These are phyloP conservation scores for Ferdinandea cuprea DNA, from an alignment of 2,888 invertebrate species.

Conservation along the genomic window DNA sequence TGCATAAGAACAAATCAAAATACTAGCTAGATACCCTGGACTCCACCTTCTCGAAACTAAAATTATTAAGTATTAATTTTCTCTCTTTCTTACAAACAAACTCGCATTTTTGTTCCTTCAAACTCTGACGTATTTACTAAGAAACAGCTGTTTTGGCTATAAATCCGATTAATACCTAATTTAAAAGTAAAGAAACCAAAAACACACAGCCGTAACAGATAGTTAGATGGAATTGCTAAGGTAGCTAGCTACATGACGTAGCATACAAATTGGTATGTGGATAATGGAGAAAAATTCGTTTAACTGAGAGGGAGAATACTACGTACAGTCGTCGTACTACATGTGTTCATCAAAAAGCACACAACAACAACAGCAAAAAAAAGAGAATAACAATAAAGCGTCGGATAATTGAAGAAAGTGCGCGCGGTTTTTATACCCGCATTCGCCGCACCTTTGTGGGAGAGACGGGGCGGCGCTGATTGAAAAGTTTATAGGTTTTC, in stretches of 20 bases:
- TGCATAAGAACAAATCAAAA: no score
- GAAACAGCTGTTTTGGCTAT: constrained; percentile 29
- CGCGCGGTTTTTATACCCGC: constrained; percentile 15
- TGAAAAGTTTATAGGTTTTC: constrained; percentile 42
- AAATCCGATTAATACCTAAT: constrained; percentile 30
- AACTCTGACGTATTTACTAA: not conserved
- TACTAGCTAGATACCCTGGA: no score
- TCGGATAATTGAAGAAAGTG: constrained; percentile 32
- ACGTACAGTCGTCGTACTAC: no score
- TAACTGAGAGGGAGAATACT: not conserved
- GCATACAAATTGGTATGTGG: constrained; percentile 3
- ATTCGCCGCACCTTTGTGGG: constrained; percentile 23
- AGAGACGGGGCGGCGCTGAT: constrained; percentile 27
- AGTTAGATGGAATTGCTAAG: constrained; percentile 6
- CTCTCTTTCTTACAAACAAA: not conserved
- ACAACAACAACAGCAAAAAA: no score
- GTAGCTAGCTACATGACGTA: constrained; percentile 18
- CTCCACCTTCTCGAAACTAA: no score
- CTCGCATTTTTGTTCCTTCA: not conserved
- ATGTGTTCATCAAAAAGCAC: not conserved
- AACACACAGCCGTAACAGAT: constrained; percentile 20
- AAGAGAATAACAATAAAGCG: constrained; percentile 34
- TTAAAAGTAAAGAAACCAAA: constrained; percentile 9
- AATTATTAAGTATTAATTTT: no score
- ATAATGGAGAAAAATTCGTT: constrained; percentile 2